phyloP scores from a whole-genome alignment of 2,113 vertebrate species.

The Pao palembangensis region DNA sequence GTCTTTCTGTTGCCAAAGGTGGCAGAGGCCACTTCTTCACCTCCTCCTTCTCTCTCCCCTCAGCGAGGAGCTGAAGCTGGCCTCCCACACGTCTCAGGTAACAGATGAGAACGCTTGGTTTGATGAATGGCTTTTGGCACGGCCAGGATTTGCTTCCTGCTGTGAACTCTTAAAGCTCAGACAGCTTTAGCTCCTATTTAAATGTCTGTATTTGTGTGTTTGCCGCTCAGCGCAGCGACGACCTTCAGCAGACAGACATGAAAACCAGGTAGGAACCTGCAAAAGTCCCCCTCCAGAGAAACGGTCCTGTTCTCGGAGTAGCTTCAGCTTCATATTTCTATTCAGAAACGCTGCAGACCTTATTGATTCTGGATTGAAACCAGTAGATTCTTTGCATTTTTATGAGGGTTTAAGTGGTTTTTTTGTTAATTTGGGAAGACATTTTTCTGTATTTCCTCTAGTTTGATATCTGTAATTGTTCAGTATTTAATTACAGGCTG shows the following conservation, averaged over 20 bases:
- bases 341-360: too few relatives aligned
- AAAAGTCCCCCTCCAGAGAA: too few relatives aligned
- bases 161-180: conserved; percentile 42
- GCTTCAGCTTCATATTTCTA: too few relatives aligned
- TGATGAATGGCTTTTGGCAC: conserved; percentile 18
- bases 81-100: conserved; percentile 65
- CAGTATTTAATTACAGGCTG: too few relatives aligned
- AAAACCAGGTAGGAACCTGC: conserved; percentile 83
- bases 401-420: too few relatives aligned
- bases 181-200: conserved; percentile 40
- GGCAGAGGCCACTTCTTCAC: conserved; percentile 5
- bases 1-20: neutral
- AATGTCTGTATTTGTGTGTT: conserved; percentile 38
- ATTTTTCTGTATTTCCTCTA: too few relatives aligned
- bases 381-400: too few relatives aligned
- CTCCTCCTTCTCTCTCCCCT: conserved; percentile 23
- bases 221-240: conserved; percentile 77
- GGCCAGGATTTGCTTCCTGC: conserved; percentile 30
- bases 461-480: too few relatives aligned
- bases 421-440: too few relatives aligned
- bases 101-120: neutral
- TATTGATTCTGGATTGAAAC: too few relatives aligned
- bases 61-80: conserved; percentile 90
- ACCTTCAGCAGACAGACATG: conserved; percentile 84
- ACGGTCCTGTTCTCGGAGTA: too few relatives aligned